Conservation (phyloP, 2,113 vertebrate genomes). For the Chroicocephalus ridibundus region DNA sequence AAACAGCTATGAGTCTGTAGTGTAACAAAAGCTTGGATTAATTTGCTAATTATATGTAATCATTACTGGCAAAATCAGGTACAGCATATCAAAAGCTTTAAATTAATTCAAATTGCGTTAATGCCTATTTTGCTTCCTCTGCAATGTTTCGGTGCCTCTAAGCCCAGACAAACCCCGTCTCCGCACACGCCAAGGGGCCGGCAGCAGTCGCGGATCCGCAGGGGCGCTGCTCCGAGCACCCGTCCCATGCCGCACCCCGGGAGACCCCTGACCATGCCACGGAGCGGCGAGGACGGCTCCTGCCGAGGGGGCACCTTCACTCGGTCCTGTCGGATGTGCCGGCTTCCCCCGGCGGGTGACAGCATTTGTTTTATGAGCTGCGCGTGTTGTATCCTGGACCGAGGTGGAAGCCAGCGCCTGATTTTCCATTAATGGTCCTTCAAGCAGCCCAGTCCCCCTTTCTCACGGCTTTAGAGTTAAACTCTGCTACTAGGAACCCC, state of each 20-base stretch:
- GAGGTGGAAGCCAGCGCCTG: background rate
- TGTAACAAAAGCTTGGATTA: background rate
- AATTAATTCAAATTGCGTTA: background rate
- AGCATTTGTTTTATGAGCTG: background rate
- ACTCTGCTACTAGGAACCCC: background rate
- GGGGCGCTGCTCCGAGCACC: too few species aligned
- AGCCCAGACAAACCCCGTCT: background rate
- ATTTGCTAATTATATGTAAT: background rate
- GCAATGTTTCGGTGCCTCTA: background rate
- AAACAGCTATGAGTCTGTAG: background rate
- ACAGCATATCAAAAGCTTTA: background rate
- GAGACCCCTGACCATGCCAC: background rate
- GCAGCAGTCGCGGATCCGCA: accelerated
- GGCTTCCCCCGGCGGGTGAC: accelerated
- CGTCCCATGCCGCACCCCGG: accelerated
- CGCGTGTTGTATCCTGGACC: background rate
- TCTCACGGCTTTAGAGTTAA: background rate
- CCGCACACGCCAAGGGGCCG: background rate
- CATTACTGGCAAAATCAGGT: background rate
- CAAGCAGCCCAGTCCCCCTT: too few species aligned
- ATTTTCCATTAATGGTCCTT: background rate
- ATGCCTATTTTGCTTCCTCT: background rate
- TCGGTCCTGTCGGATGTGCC: accelerated
- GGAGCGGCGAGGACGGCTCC: accelerated
- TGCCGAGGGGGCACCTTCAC: background rate